phyloP scores from a whole-genome alignment of 2,888 invertebrate genomes.

The Synanthedon myopaeformis region DNA sequence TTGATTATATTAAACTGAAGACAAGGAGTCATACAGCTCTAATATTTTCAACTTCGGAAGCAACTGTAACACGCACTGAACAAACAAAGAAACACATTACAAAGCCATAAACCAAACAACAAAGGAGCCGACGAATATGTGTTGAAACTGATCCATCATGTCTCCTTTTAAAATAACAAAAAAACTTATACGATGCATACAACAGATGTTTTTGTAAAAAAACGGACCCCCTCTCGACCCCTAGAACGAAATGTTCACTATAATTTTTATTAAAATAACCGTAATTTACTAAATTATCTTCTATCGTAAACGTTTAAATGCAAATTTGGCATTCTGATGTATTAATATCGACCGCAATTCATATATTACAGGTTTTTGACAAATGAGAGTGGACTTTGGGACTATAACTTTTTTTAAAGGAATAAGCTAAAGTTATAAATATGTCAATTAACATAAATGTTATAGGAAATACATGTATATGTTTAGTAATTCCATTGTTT shows the following conservation, averaged over 20 bases:
- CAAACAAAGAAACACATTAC: slow-evolving; percentile 70
- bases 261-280: slow-evolving; percentile 59
- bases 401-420: too few species aligned
- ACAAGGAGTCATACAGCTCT: slow-evolving; percentile 11
- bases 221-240: slow-evolving; percentile 47
- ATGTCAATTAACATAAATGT: too few species aligned
- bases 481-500: too few species aligned
- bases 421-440: too few species aligned
- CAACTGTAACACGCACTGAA: slow-evolving; percentile 56
- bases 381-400: slow-evolving; percentile 25
- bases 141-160: slow-evolving; percentile 72
- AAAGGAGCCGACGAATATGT: slow-evolving; percentile 65
- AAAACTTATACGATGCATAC: slow-evolving; percentile 53
- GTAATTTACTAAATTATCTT: slow-evolving; percentile 56
- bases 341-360: slow-evolving; percentile 39
- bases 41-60: slow-evolving; percentile 38
- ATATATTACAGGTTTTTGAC: slow-evolving; percentile 29
- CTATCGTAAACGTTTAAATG: slow-evolving; percentile 57
- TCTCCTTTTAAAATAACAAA: slow-evolving; percentile 68
- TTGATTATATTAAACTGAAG: not conserved
- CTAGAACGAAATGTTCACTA: slow-evolving; percentile 34
- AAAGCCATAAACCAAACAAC: slow-evolving; percentile 64
- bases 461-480: too few species aligned
- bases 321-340: slow-evolving; percentile 53
- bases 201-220: slow-evolving; percentile 67